A percentile compares a stretch with the other conserved stretches of the same genome.
These are phyloP conservation scores for Ophion slaviceki DNA, from an alignment of 2,888 invertebrate genomes.

Conservation along the genomic window DNA sequence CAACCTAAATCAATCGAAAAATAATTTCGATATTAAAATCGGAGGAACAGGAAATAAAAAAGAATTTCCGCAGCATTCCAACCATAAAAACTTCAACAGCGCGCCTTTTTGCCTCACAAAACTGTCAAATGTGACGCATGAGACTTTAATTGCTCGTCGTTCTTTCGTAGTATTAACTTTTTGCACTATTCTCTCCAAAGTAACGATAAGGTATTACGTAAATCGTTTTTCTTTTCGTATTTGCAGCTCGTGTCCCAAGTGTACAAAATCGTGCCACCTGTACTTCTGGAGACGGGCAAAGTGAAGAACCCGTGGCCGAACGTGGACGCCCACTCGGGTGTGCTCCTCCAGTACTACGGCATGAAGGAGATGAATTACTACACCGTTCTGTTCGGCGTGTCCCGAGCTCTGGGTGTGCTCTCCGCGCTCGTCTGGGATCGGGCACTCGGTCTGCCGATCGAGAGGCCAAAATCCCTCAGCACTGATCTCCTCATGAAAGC, in stretches of 20 bases:
- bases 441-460: conserved; percentile 92
- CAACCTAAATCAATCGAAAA: too few relatives aligned
- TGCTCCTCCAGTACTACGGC: conserved; percentile 89
- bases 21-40: too few relatives aligned
- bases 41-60: too few relatives aligned
- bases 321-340: conserved; percentile 98
- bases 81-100: too few relatives aligned
- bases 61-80: too few relatives aligned
- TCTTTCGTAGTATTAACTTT: not conserved
- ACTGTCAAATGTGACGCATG: too few relatives aligned
- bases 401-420: conserved; percentile 92
- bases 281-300: conserved; percentile 96
- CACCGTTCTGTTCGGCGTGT: conserved; percentile 95
- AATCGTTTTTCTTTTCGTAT: conserved; percentile 19
- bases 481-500: conserved; percentile 82
- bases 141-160: not conserved
- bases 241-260: conserved; percentile 92
- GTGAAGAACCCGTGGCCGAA: conserved; percentile 99
- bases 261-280: conserved; percentile 96
- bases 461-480: conserved; percentile 92
- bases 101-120: too few relatives aligned
- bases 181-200: not conserved
- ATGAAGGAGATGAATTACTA: conserved; percentile 96
- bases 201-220: not conserved
- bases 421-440: conserved; percentile 93